Base-by-base conservation (phyloP, 1,140 invertebrate genomes). In the Atta colombica region DNA sequence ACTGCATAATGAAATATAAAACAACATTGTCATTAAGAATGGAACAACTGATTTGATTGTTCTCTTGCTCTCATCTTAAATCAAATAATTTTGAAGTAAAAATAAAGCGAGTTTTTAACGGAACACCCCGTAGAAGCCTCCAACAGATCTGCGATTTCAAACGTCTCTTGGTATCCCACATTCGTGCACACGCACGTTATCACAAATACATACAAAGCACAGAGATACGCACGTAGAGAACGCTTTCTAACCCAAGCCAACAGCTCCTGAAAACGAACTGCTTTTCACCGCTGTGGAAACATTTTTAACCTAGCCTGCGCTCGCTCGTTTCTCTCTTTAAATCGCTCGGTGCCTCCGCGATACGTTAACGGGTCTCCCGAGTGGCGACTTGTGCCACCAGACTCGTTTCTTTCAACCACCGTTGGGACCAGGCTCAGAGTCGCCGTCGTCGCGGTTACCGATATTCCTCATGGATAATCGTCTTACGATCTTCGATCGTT, bases 321-420 rank as follows among this genome's bases (percentile, higher is more conserved):
- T 0, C 60, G 69, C 60, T 91, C 91, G 90, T 92, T 91, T 87
- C 89, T 93, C 91, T 92, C 90, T 90, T 81, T 89, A 88, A 92
- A 91, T 92, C 92, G 91, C 85, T 90, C 90, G 90, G 87, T 92
- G 80, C 86, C 69, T 74, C 75, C 39, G 28, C 92, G 87, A 92
- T 92, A 92, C 88, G 82, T 92, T 92, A 92, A 82, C 53, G 6
- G 74, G 88, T 85, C 86, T 77, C 88, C 65, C 60, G 89, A 75
- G 78, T 18, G 21, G 65, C 39, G 35, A 55, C 49, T 68, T 65
- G 60, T 45, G 71, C 63, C 60, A 72, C 60, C 65, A 35, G 51
- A 16, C 74, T 71, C 78, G 88, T 89, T 89, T 85, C 89, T 85
- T 80, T 51, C n/a, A 72, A 21, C n/a, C 78, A 21, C 60, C 85